Evolutionary conservation across 2,113 vertebrate species (phyloP), one percentile per base, ranked within the genome.

Genomic region (Hyperoodon ampullatus): DNA sequence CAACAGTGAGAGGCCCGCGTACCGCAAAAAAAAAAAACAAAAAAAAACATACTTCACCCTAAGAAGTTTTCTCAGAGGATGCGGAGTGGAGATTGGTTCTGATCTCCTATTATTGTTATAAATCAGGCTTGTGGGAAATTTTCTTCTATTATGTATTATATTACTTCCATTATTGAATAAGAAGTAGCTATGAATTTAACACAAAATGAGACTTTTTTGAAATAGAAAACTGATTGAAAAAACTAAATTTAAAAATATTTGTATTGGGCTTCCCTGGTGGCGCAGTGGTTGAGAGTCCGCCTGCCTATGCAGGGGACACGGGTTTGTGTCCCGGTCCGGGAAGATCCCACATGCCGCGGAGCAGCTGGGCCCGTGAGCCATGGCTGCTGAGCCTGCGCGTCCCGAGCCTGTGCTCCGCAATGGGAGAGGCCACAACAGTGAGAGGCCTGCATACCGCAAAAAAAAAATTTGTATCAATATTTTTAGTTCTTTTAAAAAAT

Each of bases 141-240:
- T 47, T 18, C 18, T 81, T 55, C 50, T 39, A 18, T 83, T 87
- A 15, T 65, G 15, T 93, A 35, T 75, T 15, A 65, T 33, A 24
- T 94, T 71, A 44, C 13, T 91, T 93, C 14, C 30, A 58, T 78
- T 83, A 91, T 6, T 47, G 33, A 91, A 70, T 8, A 82, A 88
- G 30, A 91, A 33, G 7, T 53, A 35, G n/a, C 35, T 53, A 83
- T 55, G 55, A 63, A 35, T 47, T 83, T 88, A 72, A 88, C 63
- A 94, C 82, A 97, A 66, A 93, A 82, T 47, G 33, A 55, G 14
- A 63, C 35, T 44, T 58, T 53, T 93, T 65, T 78, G 83, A 78
- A 53, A 42, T 11, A 70, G 47, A 91, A n/a, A 91, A 72, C 30
- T 21, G 35, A 88, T 11, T 77, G 68, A 53, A 35, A 81, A 60